Conservation (phyloP, 2,113 vertebrate species). For the Pithys albifrons region DNA sequence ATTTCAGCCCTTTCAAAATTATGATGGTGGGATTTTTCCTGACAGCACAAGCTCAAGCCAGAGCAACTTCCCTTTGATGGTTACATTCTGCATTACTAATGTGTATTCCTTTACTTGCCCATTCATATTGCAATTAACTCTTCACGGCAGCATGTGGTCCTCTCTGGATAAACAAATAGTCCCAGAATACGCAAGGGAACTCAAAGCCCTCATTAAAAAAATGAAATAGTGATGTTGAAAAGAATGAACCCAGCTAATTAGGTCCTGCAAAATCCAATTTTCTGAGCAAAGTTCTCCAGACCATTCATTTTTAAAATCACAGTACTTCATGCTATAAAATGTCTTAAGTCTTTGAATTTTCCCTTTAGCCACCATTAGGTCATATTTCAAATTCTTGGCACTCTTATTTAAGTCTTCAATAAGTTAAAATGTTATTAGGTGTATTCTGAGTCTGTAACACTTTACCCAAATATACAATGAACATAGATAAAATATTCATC, state of each 20-base stretch:
- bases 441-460: background rate
- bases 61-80: background rate
- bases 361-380: background rate
- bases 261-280: constrained; percentile 21
- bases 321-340: background rate
- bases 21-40: background rate
- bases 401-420: constrained; percentile 1
- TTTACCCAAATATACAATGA: background rate
- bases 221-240: background rate
- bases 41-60: background rate
- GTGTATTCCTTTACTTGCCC: background rate
- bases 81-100: background rate
- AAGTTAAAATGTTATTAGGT: background rate
- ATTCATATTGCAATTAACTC: background rate
- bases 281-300: constrained; percentile 11
- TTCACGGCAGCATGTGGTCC: background rate
- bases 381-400: constrained; percentile 38
- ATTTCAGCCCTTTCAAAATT: background rate
- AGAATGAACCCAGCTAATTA: background rate
- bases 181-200: background rate
- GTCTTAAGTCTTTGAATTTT: background rate
- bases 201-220: background rate
- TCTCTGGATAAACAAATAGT: constrained; percentile 23
- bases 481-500: constrained; percentile 40
- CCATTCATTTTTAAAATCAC: constrained; percentile 4